Evolutionary conservation across 2,888 invertebrate species (phyloP), one percentile per base, ranked within the genome.

Genomic region (Leptopilina syphax): DNA sequence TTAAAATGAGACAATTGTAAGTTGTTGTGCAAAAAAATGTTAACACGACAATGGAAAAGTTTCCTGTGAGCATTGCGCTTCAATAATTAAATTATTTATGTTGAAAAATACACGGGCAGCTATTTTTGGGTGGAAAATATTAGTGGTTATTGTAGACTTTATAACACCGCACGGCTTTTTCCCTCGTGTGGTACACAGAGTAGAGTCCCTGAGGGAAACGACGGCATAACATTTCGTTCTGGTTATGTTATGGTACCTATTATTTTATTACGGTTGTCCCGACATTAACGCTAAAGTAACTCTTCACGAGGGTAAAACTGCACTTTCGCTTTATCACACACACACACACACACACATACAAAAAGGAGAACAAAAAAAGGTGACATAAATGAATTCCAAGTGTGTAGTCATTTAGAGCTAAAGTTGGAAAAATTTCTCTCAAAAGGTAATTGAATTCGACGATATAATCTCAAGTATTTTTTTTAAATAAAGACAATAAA

Each of bases 211-310:
- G 7, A 70, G 73, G 79, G 80, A 80, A 77, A 84, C 81, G 44
- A 76, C 57, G 68, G 76, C 44, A 73, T 18, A 10, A 83, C 85
- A 82, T 84, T 85, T 83, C 84, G 85, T 85, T 80, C 79, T 77
- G 57, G 76, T 78, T 68, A 78, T 78, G 47, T 82, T 81, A 76
- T 68, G 80, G 77, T 68, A 78, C 73, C 79, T 78, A 80, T 81
- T 68, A 68, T 70, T 86, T 85, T 86, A 83, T 85, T 84, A 84
- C 81, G 80, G 50, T 76, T 81, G 79, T 78, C 79, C 70, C 76
- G 78, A 79, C 80, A 82, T 85, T 81, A 84, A 82, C 81, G 81
- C 82, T 77, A 78, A 82, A 83, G 81, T 82, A 82, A 80, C 83
- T 83, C 82, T 80, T 79, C 77, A 54, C 77, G 9, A 34, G 66